phyloP scores from a whole-genome alignment of 2,113 vertebrate genomes.

The Labeo rohita region DNA sequence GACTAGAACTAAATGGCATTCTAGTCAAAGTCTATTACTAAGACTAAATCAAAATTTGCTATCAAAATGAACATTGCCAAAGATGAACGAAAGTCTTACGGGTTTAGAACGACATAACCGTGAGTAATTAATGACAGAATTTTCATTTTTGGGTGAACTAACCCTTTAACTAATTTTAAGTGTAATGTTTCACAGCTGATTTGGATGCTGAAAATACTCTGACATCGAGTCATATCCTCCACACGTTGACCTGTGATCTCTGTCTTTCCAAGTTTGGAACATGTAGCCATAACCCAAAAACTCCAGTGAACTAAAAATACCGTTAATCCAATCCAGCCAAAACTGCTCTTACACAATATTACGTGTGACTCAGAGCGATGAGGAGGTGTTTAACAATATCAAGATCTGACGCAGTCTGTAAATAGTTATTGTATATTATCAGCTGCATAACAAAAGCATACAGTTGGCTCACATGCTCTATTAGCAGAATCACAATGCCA shows the following conservation, averaged over 20 bases:
- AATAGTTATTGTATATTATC: neutral
- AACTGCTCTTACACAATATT: slow-evolving; percentile 33
- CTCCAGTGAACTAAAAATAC: slow-evolving; percentile 71
- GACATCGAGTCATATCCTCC: slow-evolving; percentile 48
- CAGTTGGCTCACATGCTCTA: neutral
- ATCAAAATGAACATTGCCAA: too few species aligned
- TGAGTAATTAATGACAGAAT: too few species aligned
- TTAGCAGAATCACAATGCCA: slow-evolving; percentile 76
- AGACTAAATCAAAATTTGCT: too few species aligned
- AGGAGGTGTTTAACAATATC: neutral
- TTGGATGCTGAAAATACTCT: slow-evolving; percentile 19
- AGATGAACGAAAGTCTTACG: too few species aligned
- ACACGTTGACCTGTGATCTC: slow-evolving; percentile 53
- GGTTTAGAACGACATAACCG: too few species aligned
- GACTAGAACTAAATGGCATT: too few species aligned
- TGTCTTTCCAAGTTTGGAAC: slow-evolving; percentile 51
- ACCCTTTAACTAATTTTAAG: too few species aligned
- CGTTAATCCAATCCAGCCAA: slow-evolving; percentile 68
- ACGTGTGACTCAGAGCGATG: slow-evolving; percentile 1
- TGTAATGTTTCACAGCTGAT: neutral
- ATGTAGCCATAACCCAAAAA: slow-evolving; percentile 61
- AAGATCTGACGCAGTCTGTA: neutral
- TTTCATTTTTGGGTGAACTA: too few species aligned
- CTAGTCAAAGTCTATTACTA: too few species aligned
- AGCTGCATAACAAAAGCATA: neutral